A percentile compares a stretch with the other conserved stretches of the same genome.
These are phyloP conservation scores for Aphelenchoides avenae DNA, from an alignment of 1,140 invertebrate genomes.

Conservation along the genomic window DNA sequence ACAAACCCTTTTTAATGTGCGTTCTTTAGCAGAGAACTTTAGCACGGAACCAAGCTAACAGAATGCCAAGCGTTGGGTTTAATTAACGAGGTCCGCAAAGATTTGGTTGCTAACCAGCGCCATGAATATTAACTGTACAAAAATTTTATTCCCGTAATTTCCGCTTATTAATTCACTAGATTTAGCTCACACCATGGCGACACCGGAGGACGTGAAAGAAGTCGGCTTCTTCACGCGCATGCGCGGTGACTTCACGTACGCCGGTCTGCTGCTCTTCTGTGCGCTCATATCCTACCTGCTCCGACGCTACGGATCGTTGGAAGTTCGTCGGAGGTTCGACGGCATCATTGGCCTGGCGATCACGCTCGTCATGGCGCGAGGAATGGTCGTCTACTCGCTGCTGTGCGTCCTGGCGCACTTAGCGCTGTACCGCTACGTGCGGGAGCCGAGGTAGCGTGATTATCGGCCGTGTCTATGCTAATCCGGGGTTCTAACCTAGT, in stretches of 20 bases:
- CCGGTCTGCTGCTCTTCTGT: conserved; percentile 17
- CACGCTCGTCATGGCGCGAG: conserved; percentile 14
- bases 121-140: too few relatives aligned
- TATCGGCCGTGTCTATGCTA: not conserved
- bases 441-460: conserved; percentile 20
- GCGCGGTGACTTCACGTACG: conserved; percentile 30
- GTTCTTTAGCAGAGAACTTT: too few relatives aligned
- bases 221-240: too few relatives aligned
- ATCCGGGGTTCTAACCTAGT: not conserved
- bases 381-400: conserved; percentile 24
- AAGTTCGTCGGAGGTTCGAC: conserved; percentile 19
- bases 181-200: too few relatives aligned
- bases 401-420: conserved; percentile 38
- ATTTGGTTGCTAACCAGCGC: too few relatives aligned
- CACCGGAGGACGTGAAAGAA: too few relatives aligned
- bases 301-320: not conserved
- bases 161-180: too few relatives aligned
- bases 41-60: too few relatives aligned
- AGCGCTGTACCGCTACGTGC: conserved; percentile 11
- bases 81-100: too few relatives aligned
- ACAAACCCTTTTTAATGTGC: too few relatives aligned
- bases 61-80: too few relatives aligned
- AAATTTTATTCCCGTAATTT: too few relatives aligned
- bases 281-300: conserved; percentile 9
- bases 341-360: conserved; percentile 32